A percentile compares a stretch with the other conserved stretches of the same genome.
Evolutionary conservation across 2,888 invertebrate genomes (phyloP).

Genomic region (Trissolcus brochymenae): DNA sequence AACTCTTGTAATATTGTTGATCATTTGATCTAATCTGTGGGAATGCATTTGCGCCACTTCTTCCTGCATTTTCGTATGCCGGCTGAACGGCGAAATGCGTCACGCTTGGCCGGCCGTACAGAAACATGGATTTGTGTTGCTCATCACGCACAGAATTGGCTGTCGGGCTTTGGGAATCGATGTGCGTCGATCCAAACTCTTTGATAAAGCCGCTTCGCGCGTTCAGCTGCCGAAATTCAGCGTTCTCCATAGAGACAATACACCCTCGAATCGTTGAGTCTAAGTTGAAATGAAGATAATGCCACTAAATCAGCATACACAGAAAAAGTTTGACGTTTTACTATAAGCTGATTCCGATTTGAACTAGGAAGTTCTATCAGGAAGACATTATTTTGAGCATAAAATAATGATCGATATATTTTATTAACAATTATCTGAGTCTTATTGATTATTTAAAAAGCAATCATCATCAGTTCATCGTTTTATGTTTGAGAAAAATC

Average conservation of each 20-base stretch:
- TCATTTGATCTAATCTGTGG: conserved; percentile 40
- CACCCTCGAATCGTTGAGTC: conserved; percentile 16
- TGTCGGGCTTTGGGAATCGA: conserved; percentile 41
- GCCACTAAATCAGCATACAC: conserved; percentile 34
- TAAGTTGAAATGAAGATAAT: conserved; percentile 45
- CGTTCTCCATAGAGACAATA: conserved; percentile 36
- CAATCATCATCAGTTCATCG: background rate
- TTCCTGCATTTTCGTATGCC: conserved; percentile 46
- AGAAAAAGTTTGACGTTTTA: conserved; percentile 16
- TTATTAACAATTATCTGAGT: background rate
- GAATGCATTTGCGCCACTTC: conserved; percentile 45
- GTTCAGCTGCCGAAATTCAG: conserved; percentile 40
- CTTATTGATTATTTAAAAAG: no score
- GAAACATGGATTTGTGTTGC: conserved; percentile 49
- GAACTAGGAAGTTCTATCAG: no score
- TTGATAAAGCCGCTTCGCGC: conserved; percentile 46
- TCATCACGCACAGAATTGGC: conserved; percentile 49
- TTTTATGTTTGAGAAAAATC: background rate
- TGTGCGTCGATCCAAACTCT: conserved; percentile 47
- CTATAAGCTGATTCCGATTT: background rate
- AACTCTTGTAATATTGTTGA: conserved; percentile 44
- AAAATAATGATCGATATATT: background rate
- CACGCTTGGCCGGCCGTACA: conserved; percentile 50
- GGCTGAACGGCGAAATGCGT: conserved; percentile 36
- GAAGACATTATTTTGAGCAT: background rate